These are phyloP conservation scores for Eupithecia exiguata DNA, from an alignment of 2,888 invertebrate species.

Conservation along the genomic window DNA sequence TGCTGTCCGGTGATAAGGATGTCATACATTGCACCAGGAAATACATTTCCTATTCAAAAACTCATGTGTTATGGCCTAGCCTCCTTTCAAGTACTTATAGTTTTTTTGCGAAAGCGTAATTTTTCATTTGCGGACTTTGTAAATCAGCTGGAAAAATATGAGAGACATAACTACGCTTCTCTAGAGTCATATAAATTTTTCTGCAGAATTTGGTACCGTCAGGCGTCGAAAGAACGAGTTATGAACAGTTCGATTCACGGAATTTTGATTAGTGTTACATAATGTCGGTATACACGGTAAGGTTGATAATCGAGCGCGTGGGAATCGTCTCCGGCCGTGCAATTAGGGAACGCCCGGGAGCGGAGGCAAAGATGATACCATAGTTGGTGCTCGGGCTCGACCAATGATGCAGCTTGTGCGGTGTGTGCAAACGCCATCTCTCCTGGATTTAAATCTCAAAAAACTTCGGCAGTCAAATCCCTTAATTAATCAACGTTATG, in stretches of 20 bases:
- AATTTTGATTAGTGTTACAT: conserved; percentile 72
- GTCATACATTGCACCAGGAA: conserved; percentile 14
- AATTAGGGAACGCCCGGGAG: conserved; percentile 76
- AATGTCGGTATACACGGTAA: conserved; percentile 56
- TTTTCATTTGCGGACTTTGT: not conserved
- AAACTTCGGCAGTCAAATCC: not conserved
- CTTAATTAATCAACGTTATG: not conserved
- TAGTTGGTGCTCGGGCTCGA: conserved; percentile 12
- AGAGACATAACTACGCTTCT: not conserved
- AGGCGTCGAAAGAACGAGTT: conserved; percentile 26
- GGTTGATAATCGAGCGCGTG: conserved; percentile 68
- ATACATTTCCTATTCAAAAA: conserved; percentile 6
- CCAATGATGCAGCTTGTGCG: conserved; percentile 10
- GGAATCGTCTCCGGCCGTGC: conserved; percentile 73
- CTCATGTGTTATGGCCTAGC: not conserved
- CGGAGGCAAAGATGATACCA: conserved; percentile 29
- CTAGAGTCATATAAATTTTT: not conserved
- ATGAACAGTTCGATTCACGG: conserved; percentile 52
- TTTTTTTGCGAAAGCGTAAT: not conserved
- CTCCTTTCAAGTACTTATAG: not conserved
- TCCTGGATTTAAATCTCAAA: not conserved
- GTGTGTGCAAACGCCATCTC: not conserved
- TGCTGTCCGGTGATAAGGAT: conserved; percentile 20
- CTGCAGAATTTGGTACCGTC: conserved; percentile 7
- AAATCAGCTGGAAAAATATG: not conserved